Percentiles rank a stretch among this genome's conserved stretches.
Conservation (phyloP, 2,797 vertebrate genomes). For the Mormyrus hasselquistii region DNA sequence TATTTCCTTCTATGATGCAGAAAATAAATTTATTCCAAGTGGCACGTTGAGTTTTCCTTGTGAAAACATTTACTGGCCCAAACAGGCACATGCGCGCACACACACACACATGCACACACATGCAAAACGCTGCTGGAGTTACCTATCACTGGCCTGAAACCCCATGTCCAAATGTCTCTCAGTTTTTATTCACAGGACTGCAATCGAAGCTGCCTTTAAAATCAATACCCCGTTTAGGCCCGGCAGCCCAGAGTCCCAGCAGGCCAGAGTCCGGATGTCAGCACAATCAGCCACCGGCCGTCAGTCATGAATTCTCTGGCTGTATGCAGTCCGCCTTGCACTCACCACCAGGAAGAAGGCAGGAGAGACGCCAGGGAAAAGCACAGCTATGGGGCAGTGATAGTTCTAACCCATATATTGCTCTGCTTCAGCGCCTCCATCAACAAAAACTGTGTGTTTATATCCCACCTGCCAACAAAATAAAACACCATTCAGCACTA, state of each 20-base stretch:
- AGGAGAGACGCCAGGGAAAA: neutral
- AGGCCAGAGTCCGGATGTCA: neutral
- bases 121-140: neutral
- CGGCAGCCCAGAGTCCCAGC: neutral
- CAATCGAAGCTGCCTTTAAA: neutral
- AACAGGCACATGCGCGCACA: neutral
- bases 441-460: neutral
- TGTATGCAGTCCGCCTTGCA: neutral
- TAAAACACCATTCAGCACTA: neutral
- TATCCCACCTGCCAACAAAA: neutral
- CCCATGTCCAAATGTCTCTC: neutral
- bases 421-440: neutral
- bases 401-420: neutral
- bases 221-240: constrained; percentile 8
- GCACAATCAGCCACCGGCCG: neutral
- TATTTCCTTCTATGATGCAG: neutral
- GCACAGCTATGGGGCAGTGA: neutral
- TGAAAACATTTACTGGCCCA: neutral
- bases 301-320: neutral
- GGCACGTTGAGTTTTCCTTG: neutral
- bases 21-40: neutral
- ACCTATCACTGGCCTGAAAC: neutral
- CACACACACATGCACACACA: neutral
- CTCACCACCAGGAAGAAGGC: neutral
- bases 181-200: neutral